Percentiles rank a stretch among this genome's conserved stretches.
Evolutionary conservation across 2,888 invertebrate genomes (phyloP).

Genomic region (Acleris laterana): DNA sequence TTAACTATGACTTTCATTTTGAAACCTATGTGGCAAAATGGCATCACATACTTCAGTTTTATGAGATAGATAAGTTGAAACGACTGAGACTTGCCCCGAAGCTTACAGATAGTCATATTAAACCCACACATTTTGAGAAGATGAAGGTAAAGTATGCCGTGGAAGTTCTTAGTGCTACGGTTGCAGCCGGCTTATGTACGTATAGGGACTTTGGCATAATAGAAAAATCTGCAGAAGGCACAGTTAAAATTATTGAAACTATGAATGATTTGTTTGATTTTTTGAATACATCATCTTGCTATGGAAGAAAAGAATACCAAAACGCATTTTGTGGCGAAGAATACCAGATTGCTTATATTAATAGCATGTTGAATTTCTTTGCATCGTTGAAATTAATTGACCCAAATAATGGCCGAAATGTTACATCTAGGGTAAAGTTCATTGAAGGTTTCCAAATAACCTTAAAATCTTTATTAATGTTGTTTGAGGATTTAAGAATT

Average conservation of each 20-base stretch:
- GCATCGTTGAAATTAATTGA: conserved; percentile 20
- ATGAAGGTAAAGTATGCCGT: no score
- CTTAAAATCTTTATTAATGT: conserved; percentile 35
- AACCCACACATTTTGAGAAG: no score
- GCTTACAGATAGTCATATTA: no score
- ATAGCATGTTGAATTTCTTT: conserved; percentile 39
- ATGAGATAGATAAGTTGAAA: conserved; percentile 42
- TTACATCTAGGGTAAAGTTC: conserved; percentile 20
- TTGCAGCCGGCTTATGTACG: no score
- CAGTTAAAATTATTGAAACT: not conserved
- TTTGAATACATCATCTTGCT: conserved; percentile 39
- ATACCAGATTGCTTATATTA: conserved; percentile 39
- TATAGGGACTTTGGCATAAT: no score
- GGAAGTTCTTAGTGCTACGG: no score
- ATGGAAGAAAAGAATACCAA: conserved; percentile 31
- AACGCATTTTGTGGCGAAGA: conserved; percentile 39
- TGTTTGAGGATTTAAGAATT: conserved; percentile 36
- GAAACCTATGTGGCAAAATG: conserved; percentile 45
- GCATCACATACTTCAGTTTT: conserved; percentile 44
- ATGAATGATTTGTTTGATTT: conserved; percentile 42
- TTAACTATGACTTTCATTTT: conserved; percentile 46
- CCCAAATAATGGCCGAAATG: conserved; percentile 30
- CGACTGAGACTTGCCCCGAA: no score
- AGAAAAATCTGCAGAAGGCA: conserved; percentile 28
- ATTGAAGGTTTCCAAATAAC: conserved; percentile 39